Evolutionary conservation across 1,140 invertebrate species (phyloP).

Genomic region (Seison nebaliae): DNA sequence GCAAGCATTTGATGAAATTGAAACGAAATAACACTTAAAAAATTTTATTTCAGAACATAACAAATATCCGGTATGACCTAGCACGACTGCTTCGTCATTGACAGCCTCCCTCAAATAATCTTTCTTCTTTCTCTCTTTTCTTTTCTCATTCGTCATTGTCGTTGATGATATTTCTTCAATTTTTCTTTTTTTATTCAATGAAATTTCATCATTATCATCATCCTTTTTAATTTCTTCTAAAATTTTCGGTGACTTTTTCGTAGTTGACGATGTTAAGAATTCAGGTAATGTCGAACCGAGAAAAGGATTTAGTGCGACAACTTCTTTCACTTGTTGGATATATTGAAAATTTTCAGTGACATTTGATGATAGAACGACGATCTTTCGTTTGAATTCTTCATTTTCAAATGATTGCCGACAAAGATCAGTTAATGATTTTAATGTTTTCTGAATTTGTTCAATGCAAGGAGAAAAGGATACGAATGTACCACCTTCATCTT

Average conservation of each 20-base stretch:
- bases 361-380: constrained; percentile 1
- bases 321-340: too few species aligned
- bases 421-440: constrained; percentile 37
- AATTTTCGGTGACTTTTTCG: too few species aligned
- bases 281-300: too few species aligned
- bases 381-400: neutral
- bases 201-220: neutral
- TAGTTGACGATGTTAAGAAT: too few species aligned
- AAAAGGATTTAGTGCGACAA: too few species aligned
- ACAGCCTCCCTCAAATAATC: constrained; percentile 32
- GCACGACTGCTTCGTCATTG: constrained; percentile 38
- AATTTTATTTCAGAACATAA: constrained; percentile 43
- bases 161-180: neutral
- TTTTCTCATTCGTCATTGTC: constrained; percentile 6
- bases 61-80: constrained; percentile 74
- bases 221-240: constrained; percentile 2
- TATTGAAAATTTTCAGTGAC: neutral
- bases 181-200: neutral
- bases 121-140: constrained; percentile 13
- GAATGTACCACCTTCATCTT: constrained; percentile 43
- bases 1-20: too few species aligned
- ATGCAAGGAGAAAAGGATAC: constrained; percentile 93
- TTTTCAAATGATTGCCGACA: constrained; percentile 32
- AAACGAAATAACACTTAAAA: too few species aligned
- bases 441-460: constrained; percentile 74